phyloP scores from a whole-genome alignment of 2,888 invertebrate genomes.

The Orgyia antiqua region DNA sequence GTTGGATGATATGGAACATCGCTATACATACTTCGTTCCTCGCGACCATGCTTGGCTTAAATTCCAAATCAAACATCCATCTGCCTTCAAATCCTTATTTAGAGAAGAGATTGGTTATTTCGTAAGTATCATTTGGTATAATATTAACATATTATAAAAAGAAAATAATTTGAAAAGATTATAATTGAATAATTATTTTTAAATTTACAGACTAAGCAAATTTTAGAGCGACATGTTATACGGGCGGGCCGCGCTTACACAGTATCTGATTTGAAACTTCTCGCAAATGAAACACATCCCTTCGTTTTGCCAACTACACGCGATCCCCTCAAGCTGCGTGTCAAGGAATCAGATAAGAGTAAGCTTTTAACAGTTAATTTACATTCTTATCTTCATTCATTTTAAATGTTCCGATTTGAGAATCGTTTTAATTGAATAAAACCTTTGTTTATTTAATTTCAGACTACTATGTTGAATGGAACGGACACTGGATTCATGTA shows the following conservation, averaged over 20 bases:
- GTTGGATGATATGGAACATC: conserved; percentile 84
- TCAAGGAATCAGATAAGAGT: conserved; percentile 87
- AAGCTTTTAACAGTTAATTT: conserved; percentile 38
- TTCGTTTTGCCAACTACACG: conserved; percentile 84
- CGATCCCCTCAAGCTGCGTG: conserved; percentile 84
- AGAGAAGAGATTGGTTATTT: conserved; percentile 89
- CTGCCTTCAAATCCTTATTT: conserved; percentile 90
- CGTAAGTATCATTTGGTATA: conserved; percentile 64
- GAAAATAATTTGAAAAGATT: background rate
- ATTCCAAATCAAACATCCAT: conserved; percentile 85
- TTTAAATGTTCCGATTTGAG: conserved; percentile 15
- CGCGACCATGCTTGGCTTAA: conserved; percentile 93
- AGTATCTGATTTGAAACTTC: conserved; percentile 85
- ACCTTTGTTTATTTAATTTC: conserved; percentile 23
- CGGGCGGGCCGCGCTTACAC: conserved; percentile 87
- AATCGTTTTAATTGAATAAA: conserved; percentile 2
- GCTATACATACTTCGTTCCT: conserved; percentile 95
- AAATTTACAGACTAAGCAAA: conserved; percentile 87
- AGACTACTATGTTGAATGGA: conserved; percentile 93
- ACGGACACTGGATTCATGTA: conserved; percentile 88
- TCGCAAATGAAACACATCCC: conserved; percentile 82
- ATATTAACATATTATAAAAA: background rate
- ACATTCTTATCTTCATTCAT: conserved; percentile 27
- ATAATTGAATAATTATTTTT: conserved; percentile 20
- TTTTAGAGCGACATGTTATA: conserved; percentile 93